These are phyloP conservation scores for Anthrax anthrax DNA, from an alignment of 2,888 invertebrate species.

Conservation along the genomic window DNA sequence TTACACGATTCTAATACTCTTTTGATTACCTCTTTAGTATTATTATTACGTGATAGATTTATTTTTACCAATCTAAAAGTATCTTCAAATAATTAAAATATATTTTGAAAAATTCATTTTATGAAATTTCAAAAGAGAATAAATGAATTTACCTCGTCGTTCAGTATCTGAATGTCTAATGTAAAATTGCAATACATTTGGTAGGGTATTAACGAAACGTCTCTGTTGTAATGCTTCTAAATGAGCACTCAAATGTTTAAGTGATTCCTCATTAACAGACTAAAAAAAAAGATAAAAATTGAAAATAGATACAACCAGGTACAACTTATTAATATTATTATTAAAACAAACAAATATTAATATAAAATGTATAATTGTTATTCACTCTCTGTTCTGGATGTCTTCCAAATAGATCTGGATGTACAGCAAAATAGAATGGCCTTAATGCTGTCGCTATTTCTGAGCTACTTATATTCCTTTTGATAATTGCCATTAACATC, in stretches of 20 bases:
- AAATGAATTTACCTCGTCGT: background rate
- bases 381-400: conserved; percentile 76
- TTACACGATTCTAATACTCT: conserved; percentile 63
- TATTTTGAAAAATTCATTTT: background rate
- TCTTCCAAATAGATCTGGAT: conserved; percentile 89
- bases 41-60: conserved; percentile 48
- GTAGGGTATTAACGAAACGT: conserved; percentile 42
- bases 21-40: conserved; percentile 58
- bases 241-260: conserved; percentile 75
- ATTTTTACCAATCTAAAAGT: conserved; percentile 62
- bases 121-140: background rate
- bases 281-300: conserved; percentile 24
- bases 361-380: no score
- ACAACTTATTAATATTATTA: background rate
- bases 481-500: background rate
- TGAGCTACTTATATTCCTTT: conserved; percentile 46
- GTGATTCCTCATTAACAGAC: conserved; percentile 77
- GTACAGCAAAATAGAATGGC: conserved; percentile 90
- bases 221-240: conserved; percentile 56
- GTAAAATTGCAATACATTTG: conserved; percentile 61
- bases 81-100: conserved; percentile 34
- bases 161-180: conserved; percentile 38
- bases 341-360: background rate
- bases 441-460: conserved; percentile 82
- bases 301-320: conserved; percentile 7